These are phyloP conservation scores for Trichoplax adhaerens DNA, from an alignment of 37 sponge, comb jelly and placozoan species.

Conservation along the genomic window DNA sequence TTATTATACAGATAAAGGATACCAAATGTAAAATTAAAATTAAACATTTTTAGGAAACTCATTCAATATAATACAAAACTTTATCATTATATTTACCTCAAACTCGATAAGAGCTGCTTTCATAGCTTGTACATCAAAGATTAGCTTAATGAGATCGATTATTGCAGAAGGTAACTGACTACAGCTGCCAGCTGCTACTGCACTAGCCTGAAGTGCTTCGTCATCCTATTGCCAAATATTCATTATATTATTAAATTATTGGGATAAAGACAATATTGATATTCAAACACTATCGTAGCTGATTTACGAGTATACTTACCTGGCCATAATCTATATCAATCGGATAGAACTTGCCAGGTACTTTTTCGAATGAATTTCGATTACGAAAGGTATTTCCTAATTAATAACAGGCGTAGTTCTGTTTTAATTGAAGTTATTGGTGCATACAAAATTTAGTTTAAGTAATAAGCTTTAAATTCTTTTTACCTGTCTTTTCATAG, in stretches of 20 bases:
- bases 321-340: conserved; percentile 93
- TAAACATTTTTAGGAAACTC: conserved; percentile 1
- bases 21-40: conserved; percentile 2
- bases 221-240: conserved; percentile 18
- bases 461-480: no score
- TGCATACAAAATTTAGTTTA: no score
- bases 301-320: conserved; percentile 2
- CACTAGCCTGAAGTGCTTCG: conserved; percentile 2
- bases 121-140: conserved; percentile 91
- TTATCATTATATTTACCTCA: conserved; percentile 51
- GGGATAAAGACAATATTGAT: not conserved
- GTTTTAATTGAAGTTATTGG: no score
- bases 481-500: no score
- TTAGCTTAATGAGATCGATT: conserved; percentile 68
- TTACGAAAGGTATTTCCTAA: conserved; percentile 39
- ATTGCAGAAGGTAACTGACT: conserved; percentile 16
- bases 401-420: not conserved
- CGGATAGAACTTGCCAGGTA: conserved; percentile 82
- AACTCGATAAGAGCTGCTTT: conserved; percentile 85
- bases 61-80: not conserved
- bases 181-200: no score
- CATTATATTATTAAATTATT: not conserved
- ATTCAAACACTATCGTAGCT: no score
- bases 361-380: conserved; percentile 33
- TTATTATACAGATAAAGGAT: conserved; percentile 10